phyloP scores from a whole-genome alignment of 1,140 invertebrate species.

The Platyura marginata region DNA sequence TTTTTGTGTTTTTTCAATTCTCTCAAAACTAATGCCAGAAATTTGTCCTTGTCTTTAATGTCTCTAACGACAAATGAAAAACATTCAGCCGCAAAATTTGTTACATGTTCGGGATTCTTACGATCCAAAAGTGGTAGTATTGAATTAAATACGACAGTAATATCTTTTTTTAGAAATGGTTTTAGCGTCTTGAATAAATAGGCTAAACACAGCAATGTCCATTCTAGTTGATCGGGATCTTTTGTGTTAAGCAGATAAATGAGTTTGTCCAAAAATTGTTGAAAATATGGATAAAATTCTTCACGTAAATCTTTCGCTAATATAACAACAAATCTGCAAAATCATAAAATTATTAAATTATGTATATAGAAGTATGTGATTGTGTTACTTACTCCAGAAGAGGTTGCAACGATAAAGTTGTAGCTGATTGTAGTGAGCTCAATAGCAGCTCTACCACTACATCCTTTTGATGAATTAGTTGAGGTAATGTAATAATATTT shows the following conservation, averaged over 20 bases:
- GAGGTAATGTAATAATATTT: constrained; percentile 55
- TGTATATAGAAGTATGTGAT: background rate
- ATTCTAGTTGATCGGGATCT: constrained; percentile 65
- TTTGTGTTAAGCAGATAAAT: constrained; percentile 55
- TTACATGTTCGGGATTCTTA: constrained; percentile 58
- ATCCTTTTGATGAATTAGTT: constrained; percentile 61
- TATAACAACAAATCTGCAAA: constrained; percentile 59
- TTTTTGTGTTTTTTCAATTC: constrained; percentile 44
- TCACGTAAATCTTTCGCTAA: constrained; percentile 66
- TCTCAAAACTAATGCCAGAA: constrained; percentile 50
- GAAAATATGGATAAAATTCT: constrained; percentile 73
- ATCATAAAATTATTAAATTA: constrained; percentile 6
- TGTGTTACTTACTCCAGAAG: constrained; percentile 55
- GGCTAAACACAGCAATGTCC: constrained; percentile 63
- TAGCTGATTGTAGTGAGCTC: constrained; percentile 47
- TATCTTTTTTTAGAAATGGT: constrained; percentile 61
- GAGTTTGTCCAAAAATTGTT: constrained; percentile 39
- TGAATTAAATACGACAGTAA: constrained; percentile 49
- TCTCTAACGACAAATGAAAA: constrained; percentile 84
- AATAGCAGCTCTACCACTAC: constrained; percentile 48
- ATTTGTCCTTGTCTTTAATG: constrained; percentile 56
- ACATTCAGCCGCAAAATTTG: constrained; percentile 83
- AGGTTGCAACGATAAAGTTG: constrained; percentile 54
- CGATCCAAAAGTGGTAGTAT: constrained; percentile 54
- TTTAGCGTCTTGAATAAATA: constrained; percentile 80